Conservation (phyloP, 23 tunicate species). For the Ciona savignyi region DNA sequence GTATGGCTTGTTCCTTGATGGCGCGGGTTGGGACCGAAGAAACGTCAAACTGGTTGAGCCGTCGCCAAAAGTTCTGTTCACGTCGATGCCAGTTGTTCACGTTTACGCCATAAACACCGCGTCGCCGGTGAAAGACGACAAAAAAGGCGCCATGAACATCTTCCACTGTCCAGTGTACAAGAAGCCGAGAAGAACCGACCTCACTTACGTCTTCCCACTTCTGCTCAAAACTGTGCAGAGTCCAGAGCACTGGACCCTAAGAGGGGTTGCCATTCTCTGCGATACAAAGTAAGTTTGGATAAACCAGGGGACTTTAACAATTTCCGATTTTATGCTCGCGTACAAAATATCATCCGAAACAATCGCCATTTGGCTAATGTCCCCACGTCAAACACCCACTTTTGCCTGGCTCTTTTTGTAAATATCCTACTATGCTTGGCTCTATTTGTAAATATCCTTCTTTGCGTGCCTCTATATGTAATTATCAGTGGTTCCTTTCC, state of each 20-base stretch:
- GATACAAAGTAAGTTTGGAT: constrained; percentile 72
- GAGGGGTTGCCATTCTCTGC: constrained; percentile 96
- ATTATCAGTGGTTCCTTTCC: too few relatives aligned
- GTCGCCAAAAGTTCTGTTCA: constrained; percentile 84
- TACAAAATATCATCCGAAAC: too few relatives aligned
- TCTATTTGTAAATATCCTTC: too few relatives aligned
- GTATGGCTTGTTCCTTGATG: constrained; percentile 93
- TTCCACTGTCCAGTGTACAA: constrained; percentile 97
- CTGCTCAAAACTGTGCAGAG: constrained; percentile 62
- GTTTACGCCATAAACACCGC: constrained; percentile 96
- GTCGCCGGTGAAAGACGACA: constrained; percentile 48
- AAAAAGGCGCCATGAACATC: constrained; percentile 39
- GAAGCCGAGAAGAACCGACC: constrained; percentile 96
- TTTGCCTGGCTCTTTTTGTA: too few relatives aligned
- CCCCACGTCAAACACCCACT: too few relatives aligned
- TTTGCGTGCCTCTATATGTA: too few relatives aligned
- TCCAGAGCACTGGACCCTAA: constrained; percentile 97
- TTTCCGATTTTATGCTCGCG: too few relatives aligned
- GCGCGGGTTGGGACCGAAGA: constrained; percentile 97
- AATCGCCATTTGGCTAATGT: too few relatives aligned
- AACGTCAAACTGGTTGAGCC: constrained; percentile 89
- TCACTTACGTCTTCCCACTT: constrained; percentile 83
- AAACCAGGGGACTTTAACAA: too few relatives aligned
- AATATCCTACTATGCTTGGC: too few relatives aligned
- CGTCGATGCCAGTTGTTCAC: too few relatives aligned